phyloP scores from a whole-genome alignment of 2,888 invertebrate genomes.

The Sipha maydis region DNA sequence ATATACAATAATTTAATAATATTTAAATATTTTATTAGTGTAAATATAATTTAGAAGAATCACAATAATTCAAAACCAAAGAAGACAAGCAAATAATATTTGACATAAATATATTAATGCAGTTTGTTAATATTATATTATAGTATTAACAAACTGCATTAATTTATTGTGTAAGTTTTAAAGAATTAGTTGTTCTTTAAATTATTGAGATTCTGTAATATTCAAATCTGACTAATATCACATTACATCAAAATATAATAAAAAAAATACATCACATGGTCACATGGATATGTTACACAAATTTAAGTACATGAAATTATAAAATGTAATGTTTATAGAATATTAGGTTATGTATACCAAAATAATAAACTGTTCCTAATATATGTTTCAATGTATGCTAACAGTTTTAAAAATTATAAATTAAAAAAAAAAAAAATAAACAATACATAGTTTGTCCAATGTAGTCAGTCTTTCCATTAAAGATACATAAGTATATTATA shows the following conservation, averaged over 20 bases:
- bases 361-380: background rate
- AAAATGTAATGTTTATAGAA: background rate
- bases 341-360: background rate
- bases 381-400: background rate
- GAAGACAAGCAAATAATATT: background rate
- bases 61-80: background rate
- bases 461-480: constrained; percentile 18
- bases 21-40: background rate
- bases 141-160: background rate
- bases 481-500: background rate
- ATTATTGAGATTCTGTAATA: background rate
- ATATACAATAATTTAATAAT: background rate
- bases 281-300: background rate
- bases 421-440: constrained; percentile 3
- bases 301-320: constrained; percentile 9
- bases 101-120: no score
- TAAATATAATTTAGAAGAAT: background rate
- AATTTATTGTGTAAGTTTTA: background rate
- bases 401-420: background rate
- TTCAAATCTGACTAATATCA: background rate
- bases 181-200: background rate
- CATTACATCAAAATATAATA: background rate
- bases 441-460: constrained; percentile 19
- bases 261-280: background rate
- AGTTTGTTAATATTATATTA: no score